phyloP scores from a whole-genome alignment of 1,140 invertebrate species.

The Drosophila saltans region DNA sequence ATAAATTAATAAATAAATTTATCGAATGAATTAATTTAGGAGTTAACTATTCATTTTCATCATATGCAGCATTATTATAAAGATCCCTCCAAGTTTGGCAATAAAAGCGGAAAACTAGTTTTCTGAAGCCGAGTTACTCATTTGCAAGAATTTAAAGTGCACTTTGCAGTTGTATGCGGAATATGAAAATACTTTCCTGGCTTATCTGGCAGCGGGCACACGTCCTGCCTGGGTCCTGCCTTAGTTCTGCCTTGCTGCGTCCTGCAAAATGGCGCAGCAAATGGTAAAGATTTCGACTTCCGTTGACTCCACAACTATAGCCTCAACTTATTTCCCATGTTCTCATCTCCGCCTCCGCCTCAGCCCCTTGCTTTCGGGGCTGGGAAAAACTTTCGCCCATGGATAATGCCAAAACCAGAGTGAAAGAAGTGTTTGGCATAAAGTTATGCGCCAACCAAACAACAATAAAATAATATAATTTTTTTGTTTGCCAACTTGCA shows the following conservation, averaged over 20 bases:
- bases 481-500: constrained; percentile 55
- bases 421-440: constrained; percentile 71
- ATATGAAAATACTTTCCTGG: constrained; percentile 62
- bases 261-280: constrained; percentile 58
- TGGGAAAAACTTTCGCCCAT: constrained; percentile 52
- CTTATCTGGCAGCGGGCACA: constrained; percentile 53
- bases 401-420: constrained; percentile 63
- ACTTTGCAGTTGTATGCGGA: constrained; percentile 72
- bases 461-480: constrained; percentile 78
- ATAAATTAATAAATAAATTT: too few species aligned
- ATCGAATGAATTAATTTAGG: too few species aligned
- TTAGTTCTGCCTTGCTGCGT: constrained; percentile 17
- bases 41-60: not conserved
- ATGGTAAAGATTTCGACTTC: constrained; percentile 66
- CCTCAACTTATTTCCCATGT: constrained; percentile 4
- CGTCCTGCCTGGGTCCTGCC: not conserved
- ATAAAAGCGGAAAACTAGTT: constrained; percentile 31
- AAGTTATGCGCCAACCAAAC: constrained; percentile 74
- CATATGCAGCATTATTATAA: not conserved
- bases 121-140: constrained; percentile 59
- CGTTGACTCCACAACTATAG: constrained; percentile 13
- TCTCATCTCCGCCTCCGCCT: not conserved
- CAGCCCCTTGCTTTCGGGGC: not conserved
- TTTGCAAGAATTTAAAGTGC: constrained; percentile 83
- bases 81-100: constrained; percentile 29